Percentiles rank a stretch among this genome's conserved stretches.
Evolutionary conservation across 1,140 invertebrate genomes (phyloP).

Genomic region (Araneus ventricosus): DNA sequence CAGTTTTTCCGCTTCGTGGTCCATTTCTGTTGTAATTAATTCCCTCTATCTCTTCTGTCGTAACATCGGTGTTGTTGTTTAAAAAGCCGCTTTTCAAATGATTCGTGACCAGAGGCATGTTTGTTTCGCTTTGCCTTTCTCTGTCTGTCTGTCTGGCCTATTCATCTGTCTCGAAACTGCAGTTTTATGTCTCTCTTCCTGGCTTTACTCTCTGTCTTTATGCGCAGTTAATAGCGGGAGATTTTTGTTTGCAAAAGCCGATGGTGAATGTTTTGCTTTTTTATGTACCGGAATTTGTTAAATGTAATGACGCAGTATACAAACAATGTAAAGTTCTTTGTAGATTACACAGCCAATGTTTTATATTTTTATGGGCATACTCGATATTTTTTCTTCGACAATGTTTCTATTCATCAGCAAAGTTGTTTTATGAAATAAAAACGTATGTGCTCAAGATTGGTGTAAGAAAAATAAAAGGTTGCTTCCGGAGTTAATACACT

Average conservation of each 20-base stretch:
- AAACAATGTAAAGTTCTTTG: too few species aligned
- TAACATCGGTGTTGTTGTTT: background rate
- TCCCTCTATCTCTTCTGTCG: slow-evolving; percentile 7
- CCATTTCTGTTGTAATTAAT: slow-evolving; percentile 50
- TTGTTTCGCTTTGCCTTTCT: background rate
- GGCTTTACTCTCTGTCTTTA: background rate
- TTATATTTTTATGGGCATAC: too few species aligned
- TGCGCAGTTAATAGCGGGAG: background rate
- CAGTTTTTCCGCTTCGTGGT: slow-evolving; percentile 4
- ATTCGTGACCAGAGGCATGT: slow-evolving; percentile 31
- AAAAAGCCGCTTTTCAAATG: slow-evolving; percentile 1
- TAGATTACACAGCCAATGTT: too few species aligned
- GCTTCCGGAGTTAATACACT: too few species aligned
- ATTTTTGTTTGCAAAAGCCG: background rate
- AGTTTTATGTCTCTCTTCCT: background rate
- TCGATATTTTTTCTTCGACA: too few species aligned
- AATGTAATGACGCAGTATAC: too few species aligned
- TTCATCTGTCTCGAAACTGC: background rate
- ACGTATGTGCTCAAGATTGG: too few species aligned
- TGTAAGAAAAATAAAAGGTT: too few species aligned
- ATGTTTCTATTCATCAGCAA: too few species aligned
- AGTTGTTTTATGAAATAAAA: too few species aligned
- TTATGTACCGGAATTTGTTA: too few species aligned
- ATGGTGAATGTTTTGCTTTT: too few species aligned
- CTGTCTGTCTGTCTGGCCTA: background rate